Percentiles rank a stretch among this genome's conserved stretches.
Conservation (phyloP, 2,797 vertebrate species). For the Semaprochilodus insignis region DNA sequence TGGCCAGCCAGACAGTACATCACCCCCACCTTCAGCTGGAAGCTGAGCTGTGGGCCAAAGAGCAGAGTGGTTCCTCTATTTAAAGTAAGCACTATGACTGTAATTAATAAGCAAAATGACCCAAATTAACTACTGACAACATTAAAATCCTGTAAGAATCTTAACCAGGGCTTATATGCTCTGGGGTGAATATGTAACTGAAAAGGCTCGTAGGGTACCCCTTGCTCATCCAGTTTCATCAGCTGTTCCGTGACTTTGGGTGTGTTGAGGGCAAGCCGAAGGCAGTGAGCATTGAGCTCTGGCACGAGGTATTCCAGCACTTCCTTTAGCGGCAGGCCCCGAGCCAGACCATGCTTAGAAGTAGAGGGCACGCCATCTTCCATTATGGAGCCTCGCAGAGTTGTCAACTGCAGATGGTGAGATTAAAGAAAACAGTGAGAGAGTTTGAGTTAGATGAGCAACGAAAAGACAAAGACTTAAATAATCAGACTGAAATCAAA, state of each 20-base stretch:
- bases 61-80: background rate
- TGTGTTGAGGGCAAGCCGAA: conserved; percentile 95
- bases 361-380: conserved; percentile 96
- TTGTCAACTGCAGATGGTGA: conserved; percentile 84
- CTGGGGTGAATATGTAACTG: background rate
- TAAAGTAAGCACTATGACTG: background rate
- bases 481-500: background rate
- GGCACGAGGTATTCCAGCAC: conserved; percentile 94
- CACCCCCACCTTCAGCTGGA: conserved; percentile 97
- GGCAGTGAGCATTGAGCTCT: conserved; percentile 93
- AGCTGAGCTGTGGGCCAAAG: conserved; percentile 85
- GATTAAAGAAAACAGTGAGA: background rate
- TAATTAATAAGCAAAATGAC: background rate
- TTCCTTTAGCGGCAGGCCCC: conserved; percentile 95
- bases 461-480: background rate
- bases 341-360: conserved; percentile 92
- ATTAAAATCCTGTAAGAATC: too few relatives aligned
- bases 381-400: conserved; percentile 91
- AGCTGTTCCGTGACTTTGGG: conserved; percentile 98
- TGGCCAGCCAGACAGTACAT: conserved; percentile 98
- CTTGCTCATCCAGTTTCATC: conserved; percentile 98
- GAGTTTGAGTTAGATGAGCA: background rate
- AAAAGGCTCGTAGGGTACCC: conserved; percentile 75
- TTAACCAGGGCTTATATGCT: too few relatives aligned
- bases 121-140: too few relatives aligned